Conservation (phyloP, 2,797 vertebrate species). For the Argyrosomus regius region DNA sequence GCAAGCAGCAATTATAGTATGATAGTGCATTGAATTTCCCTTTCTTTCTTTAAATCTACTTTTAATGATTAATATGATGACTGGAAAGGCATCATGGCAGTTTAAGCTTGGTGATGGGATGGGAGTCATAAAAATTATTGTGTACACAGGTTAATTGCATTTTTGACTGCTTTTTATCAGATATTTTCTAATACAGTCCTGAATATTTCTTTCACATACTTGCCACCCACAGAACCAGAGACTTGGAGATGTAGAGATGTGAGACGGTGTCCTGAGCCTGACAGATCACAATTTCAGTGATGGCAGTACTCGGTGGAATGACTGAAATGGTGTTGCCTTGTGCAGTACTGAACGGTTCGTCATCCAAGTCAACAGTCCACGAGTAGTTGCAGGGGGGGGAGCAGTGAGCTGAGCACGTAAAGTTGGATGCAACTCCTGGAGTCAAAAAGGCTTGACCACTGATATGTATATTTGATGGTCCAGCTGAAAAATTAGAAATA, state of each 20-base stretch:
- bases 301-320: not conserved
- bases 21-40: too few species aligned
- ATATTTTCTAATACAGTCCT: not conserved
- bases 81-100: too few species aligned
- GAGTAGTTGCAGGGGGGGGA: slow-evolving; percentile 52
- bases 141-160: not conserved
- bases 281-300: slow-evolving; percentile 39
- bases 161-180: not conserved
- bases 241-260: slow-evolving; percentile 26
- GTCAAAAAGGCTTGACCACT: slow-evolving; percentile 23
- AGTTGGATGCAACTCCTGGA: rapidly evolving
- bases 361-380: not conserved
- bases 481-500: slow-evolving; percentile 27
- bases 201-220: slow-evolving; percentile 47
- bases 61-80: too few species aligned
- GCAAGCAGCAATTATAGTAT: too few species aligned
- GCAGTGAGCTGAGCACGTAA: slow-evolving; percentile 51
- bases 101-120: too few species aligned
- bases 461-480: slow-evolving; percentile 49
- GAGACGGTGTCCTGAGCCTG: slow-evolving; percentile 40
- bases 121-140: too few species aligned
- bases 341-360: rapidly evolving
- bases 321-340: slow-evolving; percentile 21
- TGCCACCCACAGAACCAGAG: slow-evolving; percentile 24
- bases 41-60: too few species aligned